phyloP scores from a whole-genome alignment of 2,888 invertebrate species.

The Callimorpha dominula region DNA sequence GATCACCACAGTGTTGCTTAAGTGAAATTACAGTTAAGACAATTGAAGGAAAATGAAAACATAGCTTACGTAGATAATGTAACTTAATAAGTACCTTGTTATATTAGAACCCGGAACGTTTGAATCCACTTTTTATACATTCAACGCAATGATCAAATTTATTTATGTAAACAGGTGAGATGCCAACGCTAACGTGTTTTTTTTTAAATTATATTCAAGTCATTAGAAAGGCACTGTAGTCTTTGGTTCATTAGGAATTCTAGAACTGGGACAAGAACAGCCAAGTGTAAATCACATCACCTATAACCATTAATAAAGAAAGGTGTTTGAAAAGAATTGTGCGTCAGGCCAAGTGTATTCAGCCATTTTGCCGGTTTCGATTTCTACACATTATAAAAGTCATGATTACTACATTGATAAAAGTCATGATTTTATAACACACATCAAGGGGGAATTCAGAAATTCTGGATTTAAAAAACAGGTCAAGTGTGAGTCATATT shows the following conservation, averaged over 20 bases:
- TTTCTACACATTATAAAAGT: too few relatives aligned
- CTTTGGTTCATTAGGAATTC: too few relatives aligned
- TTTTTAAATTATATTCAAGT: constrained; percentile 1
- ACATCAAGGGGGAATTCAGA: neutral
- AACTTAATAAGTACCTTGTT: neutral
- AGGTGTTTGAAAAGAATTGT: too few relatives aligned
- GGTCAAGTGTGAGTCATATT: neutral
- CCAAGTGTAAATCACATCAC: too few relatives aligned
- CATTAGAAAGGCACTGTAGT: neutral
- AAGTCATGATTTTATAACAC: neutral
- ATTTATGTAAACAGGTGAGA: neutral
- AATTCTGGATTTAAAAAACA: neutral
- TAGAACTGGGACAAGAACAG: too few relatives aligned
- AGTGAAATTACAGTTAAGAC: neutral
- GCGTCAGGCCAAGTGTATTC: too few relatives aligned
- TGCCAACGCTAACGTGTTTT: neutral
- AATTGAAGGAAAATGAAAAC: constrained; percentile 8
- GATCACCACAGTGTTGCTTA: neutral
- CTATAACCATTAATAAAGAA: too few relatives aligned
- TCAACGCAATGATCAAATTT: neutral
- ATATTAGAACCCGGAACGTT: neutral
- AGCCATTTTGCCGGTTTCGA: too few relatives aligned
- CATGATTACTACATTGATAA: too few relatives aligned
- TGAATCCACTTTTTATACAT: neutral
- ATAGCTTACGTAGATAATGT: neutral